These are phyloP conservation scores for Epizoanthus ramosus DNA, from an alignment of 92 coral and sea anemone species.

Conservation along the genomic window DNA sequence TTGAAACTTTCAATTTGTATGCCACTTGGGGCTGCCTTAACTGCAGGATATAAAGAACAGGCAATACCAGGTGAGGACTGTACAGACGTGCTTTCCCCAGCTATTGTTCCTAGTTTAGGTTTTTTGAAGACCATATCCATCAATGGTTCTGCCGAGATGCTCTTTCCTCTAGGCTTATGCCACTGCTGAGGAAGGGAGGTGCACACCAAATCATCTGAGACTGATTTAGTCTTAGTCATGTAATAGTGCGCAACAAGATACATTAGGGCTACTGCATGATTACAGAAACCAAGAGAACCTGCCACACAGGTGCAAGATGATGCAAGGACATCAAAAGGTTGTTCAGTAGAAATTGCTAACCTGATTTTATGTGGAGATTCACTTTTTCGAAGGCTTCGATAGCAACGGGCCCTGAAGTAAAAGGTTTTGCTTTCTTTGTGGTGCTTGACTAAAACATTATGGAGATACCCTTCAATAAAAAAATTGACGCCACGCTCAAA, in stretches of 20 bases:
- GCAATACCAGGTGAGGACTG: conserved; percentile 39
- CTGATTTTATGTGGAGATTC: conserved; percentile 49
- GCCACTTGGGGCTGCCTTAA: conserved; percentile 36
- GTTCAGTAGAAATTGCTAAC: conserved; percentile 42
- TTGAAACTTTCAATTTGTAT: conserved; percentile 40
- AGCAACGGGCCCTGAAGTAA: conserved; percentile 55
- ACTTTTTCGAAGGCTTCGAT: conserved; percentile 41
- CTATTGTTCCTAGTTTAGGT: conserved; percentile 33
- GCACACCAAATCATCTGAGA: conserved; percentile 44
- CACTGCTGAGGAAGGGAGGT: conserved; percentile 63
- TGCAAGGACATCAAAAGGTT: conserved; percentile 44
- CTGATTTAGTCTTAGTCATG: conserved; percentile 38
- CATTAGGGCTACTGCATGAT: conserved; percentile 53
- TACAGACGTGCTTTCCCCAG: conserved; percentile 13
- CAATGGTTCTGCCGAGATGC: conserved; percentile 45
- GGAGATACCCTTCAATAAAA: conserved; percentile 55
- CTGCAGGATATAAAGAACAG: conserved; percentile 50
- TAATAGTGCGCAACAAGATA: conserved; percentile 50
- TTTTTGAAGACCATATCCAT: conserved; percentile 60
- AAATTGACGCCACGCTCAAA: conserved; percentile 49
- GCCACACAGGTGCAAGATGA: conserved; percentile 57
- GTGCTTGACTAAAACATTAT: conserved; percentile 43
- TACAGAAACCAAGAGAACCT: conserved; percentile 52
- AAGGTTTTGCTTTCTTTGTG: conserved; percentile 49
- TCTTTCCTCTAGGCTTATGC: conserved; percentile 52